Evolutionary conservation across 1,140 invertebrate species (phyloP).

Genomic region (Thrips palmi): DNA sequence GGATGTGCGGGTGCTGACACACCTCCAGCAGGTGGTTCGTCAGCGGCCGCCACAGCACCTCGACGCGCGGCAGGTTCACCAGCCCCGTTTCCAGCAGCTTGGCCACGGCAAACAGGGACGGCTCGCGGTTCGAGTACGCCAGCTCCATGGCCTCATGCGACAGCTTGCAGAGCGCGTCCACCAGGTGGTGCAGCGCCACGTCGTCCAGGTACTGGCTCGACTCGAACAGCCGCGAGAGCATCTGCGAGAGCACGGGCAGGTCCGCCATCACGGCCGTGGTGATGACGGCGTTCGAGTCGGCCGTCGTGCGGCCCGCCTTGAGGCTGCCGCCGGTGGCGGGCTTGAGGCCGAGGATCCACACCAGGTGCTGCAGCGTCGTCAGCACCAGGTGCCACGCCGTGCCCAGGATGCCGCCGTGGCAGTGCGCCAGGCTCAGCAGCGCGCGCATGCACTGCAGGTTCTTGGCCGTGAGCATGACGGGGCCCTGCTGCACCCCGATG

Average conservation of each 20-base stretch:
- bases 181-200: slow-evolving; percentile 86
- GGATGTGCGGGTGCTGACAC: slow-evolving; percentile 85
- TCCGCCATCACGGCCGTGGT: slow-evolving; percentile 93
- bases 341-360: slow-evolving; percentile 95
- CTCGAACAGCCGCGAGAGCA: slow-evolving; percentile 86
- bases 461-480: slow-evolving; percentile 95
- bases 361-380: slow-evolving; percentile 84
- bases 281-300: slow-evolving; percentile 72
- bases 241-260: slow-evolving; percentile 77
- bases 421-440: slow-evolving; percentile 70
- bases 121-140: slow-evolving; percentile 89
- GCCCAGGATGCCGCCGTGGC: slow-evolving; percentile 80
- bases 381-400: slow-evolving; percentile 90
- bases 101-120: slow-evolving; percentile 91
- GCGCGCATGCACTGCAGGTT: slow-evolving; percentile 93
- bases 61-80: slow-evolving; percentile 82
- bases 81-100: slow-evolving; percentile 92
- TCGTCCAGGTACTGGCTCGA: slow-evolving; percentile 87
- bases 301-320: slow-evolving; percentile 54
- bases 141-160: slow-evolving; percentile 95
- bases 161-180: slow-evolving; percentile 90
- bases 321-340: slow-evolving; percentile 81
- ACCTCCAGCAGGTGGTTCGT: slow-evolving; percentile 92
- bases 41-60: slow-evolving; percentile 90
- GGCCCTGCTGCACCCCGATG: slow-evolving; percentile 65